phyloP scores from a whole-genome alignment of 2,888 invertebrate species.

The Trachelus troglodyta region DNA sequence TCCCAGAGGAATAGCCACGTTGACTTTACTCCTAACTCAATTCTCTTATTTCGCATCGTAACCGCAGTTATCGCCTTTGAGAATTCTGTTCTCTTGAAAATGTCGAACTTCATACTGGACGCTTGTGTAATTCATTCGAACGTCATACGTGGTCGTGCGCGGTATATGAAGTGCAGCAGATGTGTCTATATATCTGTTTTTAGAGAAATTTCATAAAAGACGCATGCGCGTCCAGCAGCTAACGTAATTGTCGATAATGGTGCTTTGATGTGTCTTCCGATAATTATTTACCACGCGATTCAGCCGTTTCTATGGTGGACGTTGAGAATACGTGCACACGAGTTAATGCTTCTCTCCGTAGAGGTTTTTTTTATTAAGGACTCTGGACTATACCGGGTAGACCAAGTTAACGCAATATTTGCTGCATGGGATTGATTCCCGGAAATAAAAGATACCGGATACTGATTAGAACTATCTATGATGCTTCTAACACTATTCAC shows the following conservation, averaged over 20 bases:
- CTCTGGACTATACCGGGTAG: neutral
- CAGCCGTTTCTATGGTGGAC: neutral
- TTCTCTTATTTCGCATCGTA: neutral
- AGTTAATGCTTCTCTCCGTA: neutral
- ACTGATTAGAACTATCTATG: neutral
- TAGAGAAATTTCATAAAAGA: neutral
- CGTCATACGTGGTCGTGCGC: neutral
- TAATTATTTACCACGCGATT: neutral
- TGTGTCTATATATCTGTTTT: neutral
- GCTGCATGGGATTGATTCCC: neutral
- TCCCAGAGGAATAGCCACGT: neutral
- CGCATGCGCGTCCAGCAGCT: neutral
- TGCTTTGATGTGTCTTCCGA: slow-evolving; percentile 12
- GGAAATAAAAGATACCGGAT: neutral
- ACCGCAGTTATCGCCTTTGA: neutral
- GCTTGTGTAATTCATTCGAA: neutral
- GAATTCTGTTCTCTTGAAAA: neutral
- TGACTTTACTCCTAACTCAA: neutral
- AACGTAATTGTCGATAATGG: slow-evolving; percentile 12
- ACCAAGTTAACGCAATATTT: neutral
- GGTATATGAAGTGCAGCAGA: neutral
- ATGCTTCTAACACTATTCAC: neutral
- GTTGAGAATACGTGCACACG: neutral
- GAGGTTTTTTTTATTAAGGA: neutral
- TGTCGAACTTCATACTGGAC: neutral